Percentiles rank a stretch among this genome's conserved stretches.
Conservation (phyloP, 2,888 invertebrate genomes). For the Sabellastarte sp. region DNA sequence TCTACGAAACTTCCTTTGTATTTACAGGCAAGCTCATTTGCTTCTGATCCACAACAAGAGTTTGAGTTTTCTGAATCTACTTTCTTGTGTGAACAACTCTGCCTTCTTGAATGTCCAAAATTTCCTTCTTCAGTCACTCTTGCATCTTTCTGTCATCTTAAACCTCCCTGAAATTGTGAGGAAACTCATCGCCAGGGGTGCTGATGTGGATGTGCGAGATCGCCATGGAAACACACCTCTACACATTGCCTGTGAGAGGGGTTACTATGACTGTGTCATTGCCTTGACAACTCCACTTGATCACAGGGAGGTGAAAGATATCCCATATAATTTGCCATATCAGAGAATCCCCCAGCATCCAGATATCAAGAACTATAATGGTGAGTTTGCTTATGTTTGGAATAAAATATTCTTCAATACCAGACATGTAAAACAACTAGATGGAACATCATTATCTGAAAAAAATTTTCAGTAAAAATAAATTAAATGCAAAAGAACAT, state of each 20-base stretch:
- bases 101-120: not conserved
- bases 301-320: constrained; percentile 46
- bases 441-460: no score
- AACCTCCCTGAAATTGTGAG: not conserved
- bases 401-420: no score
- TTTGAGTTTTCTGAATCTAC: no score
- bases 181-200: not conserved
- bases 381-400: constrained; percentile 66
- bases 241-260: not conserved
- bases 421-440: no score
- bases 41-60: no score
- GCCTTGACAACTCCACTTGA: not conserved
- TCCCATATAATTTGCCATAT: constrained; percentile 58
- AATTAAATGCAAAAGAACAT: no score
- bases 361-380: constrained; percentile 81
- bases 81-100: not conserved
- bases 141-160: not conserved
- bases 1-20: no score
- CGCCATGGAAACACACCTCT: not conserved
- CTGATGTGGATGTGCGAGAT: not conserved
- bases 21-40: no score
- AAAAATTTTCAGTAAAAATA: no score
- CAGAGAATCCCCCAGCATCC: constrained; percentile 65
- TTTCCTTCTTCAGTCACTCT: not conserved
- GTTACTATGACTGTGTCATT: not conserved